phyloP scores from a whole-genome alignment of 2,113 vertebrate genomes.

The Daubentonia madagascariensis region DNA sequence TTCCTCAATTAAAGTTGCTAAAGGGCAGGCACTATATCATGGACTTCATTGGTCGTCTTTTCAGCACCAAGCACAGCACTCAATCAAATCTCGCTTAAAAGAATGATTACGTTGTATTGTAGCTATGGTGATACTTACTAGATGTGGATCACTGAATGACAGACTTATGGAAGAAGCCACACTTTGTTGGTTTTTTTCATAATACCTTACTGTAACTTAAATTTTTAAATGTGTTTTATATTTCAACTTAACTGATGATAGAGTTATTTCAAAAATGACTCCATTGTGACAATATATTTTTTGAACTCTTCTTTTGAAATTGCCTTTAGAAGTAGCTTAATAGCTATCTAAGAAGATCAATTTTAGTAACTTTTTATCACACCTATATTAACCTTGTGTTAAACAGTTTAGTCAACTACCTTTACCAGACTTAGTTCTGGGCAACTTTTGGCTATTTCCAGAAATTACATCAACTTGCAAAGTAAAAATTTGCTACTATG shows the following conservation, averaged over 20 bases:
- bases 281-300: background rate
- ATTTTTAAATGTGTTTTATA: constrained; percentile 17
- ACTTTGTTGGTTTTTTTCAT: background rate
- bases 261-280: background rate
- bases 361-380: constrained; percentile 19
- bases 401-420: background rate
- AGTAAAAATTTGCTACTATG: background rate
- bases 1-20: background rate
- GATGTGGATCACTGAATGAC: background rate
- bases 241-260: background rate
- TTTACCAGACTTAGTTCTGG: background rate
- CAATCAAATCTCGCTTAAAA: background rate
- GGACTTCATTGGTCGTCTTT: background rate
- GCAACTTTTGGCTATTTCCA: background rate
- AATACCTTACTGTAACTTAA: background rate
- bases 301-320: background rate
- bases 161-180: background rate
- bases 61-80: background rate
- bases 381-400: background rate
- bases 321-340: background rate
- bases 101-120: background rate
- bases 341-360: background rate
- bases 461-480: background rate
- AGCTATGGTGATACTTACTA: background rate
- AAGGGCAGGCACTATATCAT: background rate